A percentile compares a stretch with the other conserved stretches of the same genome.
These are phyloP conservation scores for Sweltsa coloradensis DNA, from an alignment of 1,140 invertebrate species.

Conservation along the genomic window DNA sequence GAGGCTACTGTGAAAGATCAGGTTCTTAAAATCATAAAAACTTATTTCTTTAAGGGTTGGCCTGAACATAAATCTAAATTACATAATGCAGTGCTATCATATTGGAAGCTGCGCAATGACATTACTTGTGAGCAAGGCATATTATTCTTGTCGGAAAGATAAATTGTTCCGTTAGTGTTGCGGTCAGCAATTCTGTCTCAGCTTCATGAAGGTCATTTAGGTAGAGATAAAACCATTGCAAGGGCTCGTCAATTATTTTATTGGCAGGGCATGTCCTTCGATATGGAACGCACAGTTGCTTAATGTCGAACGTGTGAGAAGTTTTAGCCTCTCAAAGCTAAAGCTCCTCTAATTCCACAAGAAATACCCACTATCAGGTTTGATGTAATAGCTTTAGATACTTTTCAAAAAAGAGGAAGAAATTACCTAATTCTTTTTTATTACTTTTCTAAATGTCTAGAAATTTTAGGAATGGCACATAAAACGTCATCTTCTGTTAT, in stretches of 20 bases:
- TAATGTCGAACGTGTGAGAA: constrained; percentile 9
- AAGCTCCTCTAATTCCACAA: constrained; percentile 9
- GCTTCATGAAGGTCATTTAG: constrained; percentile 6
- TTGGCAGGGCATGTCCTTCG: constrained; percentile 5
- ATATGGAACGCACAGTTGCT: constrained; percentile 1
- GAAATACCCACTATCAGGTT: constrained; percentile 1
- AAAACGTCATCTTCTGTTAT: constrained; percentile 2
- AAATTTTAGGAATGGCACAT: not conserved
- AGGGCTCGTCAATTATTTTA: constrained; percentile 8
- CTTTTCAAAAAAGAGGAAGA: not conserved
- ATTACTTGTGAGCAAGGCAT: not conserved
- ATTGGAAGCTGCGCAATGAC: not conserved
- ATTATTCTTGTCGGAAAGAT: not conserved
- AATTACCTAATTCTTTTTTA: not conserved
- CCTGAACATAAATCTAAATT: not conserved
- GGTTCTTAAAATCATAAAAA: not conserved
- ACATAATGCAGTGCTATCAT: not conserved
- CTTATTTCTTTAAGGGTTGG: not conserved
- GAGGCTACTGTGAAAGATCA: not conserved
- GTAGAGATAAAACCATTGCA: not conserved
- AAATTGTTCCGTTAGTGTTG: not conserved
- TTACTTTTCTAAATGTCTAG: not conserved
- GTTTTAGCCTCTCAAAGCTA: constrained; percentile 5
- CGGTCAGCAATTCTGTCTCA: not conserved
- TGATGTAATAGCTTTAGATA: constrained; percentile 1